Evolutionary conservation across 2,797 vertebrate genomes (phyloP), one percentile per base, ranked within the genome.

Genomic region (Graptemys geographica): DNA sequence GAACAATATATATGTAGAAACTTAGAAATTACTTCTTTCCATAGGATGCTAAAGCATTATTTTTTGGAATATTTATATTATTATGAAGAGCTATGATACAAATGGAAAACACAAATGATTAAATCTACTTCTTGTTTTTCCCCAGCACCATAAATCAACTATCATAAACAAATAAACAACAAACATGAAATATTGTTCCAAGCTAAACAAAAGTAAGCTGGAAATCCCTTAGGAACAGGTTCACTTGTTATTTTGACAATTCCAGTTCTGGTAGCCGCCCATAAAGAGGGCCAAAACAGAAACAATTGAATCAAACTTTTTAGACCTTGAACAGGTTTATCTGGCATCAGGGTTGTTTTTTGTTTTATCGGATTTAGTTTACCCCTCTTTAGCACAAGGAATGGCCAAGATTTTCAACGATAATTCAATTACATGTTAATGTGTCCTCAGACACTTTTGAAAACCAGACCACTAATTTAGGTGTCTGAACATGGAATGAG

Each of bases 281-380:
- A 86, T 2, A 94, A 4, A 69, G 37, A 28, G 4, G 18, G 69
- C 25, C 15, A 92, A 82, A 84, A 49, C 0, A 88, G 21, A n/a
- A 93, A 23, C 21, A 92, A 85, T 2, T 62, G 7, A 6, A 69
- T 27, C 49, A 81, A 47, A 69, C 0, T 49, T 12, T 62, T 84
- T 16, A 56, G 88, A 80, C 31, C 4, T 41, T 83, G 44, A 94
- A 82, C 56, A 90, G 83, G 44, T 87, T 53, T 80, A 6, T 47
- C 8, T 78, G 37, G 69, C 0, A 2, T 84, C 83, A 59, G 10
- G 12, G 21, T 65, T 3, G 1, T 0, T 0, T 2, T 51, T 59
- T n/a, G 16, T 27, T 57, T 49, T 3, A 47, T n/a, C 33, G 57
- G 2, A 81, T 57, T 5, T 90, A 87, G 31, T 33, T 87, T 81